A percentile compares a stretch with the other conserved stretches of the same genome.
Evolutionary conservation across 2,888 invertebrate species (phyloP).

Genomic region (Pammene aurita): DNA sequence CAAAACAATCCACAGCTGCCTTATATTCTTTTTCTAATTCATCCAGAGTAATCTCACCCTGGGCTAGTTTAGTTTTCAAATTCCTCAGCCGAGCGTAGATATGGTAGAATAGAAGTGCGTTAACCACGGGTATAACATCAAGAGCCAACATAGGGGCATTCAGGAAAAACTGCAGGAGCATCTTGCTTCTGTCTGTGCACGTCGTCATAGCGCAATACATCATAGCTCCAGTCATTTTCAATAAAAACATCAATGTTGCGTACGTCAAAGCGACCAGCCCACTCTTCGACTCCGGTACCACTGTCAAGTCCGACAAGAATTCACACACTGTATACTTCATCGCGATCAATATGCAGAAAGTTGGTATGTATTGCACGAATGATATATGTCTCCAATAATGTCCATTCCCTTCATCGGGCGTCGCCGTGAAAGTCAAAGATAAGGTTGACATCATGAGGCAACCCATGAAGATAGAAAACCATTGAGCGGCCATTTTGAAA

Average conservation of each 20-base stretch:
- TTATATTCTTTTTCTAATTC: slow-evolving; percentile 11
- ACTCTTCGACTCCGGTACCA: neutral
- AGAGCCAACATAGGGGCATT: slow-evolving; percentile 19
- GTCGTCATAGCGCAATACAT: neutral
- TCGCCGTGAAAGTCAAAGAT: neutral
- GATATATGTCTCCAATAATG: slow-evolving; percentile 10
- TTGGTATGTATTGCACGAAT: slow-evolving; percentile 24
- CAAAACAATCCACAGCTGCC: slow-evolving; percentile 6
- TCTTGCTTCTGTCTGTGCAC: neutral
- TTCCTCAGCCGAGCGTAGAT: slow-evolving; percentile 12
- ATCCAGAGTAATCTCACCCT: neutral
- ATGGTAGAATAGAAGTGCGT: slow-evolving; percentile 16
- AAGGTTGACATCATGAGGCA: slow-evolving; percentile 3
- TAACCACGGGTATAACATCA: slow-evolving; percentile 18
- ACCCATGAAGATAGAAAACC: slow-evolving; percentile 16
- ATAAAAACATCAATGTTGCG: slow-evolving; percentile 5
- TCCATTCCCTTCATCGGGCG: neutral
- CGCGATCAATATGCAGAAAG: slow-evolving; percentile 16
- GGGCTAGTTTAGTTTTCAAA: slow-evolving; percentile 2
- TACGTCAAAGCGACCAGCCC: slow-evolving; percentile 3
- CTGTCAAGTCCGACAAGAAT: slow-evolving; percentile 12
- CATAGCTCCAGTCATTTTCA: slow-evolving; percentile 7
- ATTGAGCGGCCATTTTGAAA: slow-evolving; percentile 2
- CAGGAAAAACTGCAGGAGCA: neutral
- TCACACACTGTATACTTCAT: slow-evolving; percentile 27